Evolutionary conservation across 2,113 vertebrate species (phyloP).

Genomic region (Cardinalis cardinalis): DNA sequence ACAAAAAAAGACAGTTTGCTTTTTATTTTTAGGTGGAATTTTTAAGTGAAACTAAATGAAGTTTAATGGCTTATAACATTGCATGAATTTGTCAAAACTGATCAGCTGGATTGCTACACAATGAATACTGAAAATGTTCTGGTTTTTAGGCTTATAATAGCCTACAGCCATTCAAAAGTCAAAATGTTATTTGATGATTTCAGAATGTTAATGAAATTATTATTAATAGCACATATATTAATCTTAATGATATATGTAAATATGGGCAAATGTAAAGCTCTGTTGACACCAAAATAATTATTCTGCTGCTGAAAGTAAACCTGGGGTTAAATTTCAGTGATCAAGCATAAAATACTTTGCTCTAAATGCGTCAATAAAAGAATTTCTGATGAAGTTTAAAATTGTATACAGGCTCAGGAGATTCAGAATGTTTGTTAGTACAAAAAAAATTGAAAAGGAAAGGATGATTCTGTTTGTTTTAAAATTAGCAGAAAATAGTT

Average conservation of each 20-base stretch:
- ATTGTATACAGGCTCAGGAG: neutral
- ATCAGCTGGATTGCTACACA: slow-evolving; percentile 54
- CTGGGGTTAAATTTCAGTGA: slow-evolving; percentile 51
- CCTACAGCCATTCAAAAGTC: slow-evolving; percentile 66
- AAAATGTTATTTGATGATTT: slow-evolving; percentile 72
- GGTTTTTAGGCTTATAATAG: slow-evolving; percentile 57
- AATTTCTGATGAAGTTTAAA: neutral
- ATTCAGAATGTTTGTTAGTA: neutral
- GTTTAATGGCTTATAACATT: slow-evolving; percentile 64
- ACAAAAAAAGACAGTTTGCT: neutral
- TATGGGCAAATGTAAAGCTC: slow-evolving; percentile 39
- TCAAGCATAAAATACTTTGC: neutral
- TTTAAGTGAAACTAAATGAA: slow-evolving; percentile 54
- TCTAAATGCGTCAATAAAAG: neutral
- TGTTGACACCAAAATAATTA: slow-evolving; percentile 42
- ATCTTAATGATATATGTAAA: slow-evolving; percentile 70
- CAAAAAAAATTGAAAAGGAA: neutral
- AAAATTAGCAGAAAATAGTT: slow-evolving; percentile 6
- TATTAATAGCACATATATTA: slow-evolving; percentile 71
- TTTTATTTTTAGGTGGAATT: slow-evolving; percentile 57
- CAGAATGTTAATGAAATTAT: slow-evolving; percentile 71
- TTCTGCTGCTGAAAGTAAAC: slow-evolving; percentile 48
- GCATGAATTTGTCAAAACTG: slow-evolving; percentile 66
- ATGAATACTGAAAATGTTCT: slow-evolving; percentile 62
- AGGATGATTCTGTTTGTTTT: neutral